Evolutionary conservation across 1,140 invertebrate genomes (phyloP).

Genomic region (Bombus cullumanus): DNA sequence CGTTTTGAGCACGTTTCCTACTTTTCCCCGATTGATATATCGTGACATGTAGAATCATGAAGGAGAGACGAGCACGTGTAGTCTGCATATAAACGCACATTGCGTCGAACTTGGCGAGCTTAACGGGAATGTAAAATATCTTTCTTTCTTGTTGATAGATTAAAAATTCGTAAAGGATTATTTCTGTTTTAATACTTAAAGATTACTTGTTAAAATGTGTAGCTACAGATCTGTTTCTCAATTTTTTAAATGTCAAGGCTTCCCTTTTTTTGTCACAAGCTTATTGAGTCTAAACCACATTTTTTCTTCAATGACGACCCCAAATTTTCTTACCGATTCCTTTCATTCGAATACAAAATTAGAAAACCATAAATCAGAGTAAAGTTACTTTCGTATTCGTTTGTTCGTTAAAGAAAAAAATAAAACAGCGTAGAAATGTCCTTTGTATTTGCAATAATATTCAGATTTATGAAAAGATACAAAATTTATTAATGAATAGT

Average conservation of each 20-base stretch:
- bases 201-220: neutral
- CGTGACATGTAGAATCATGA: slow-evolving; percentile 1
- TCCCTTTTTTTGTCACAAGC: neutral
- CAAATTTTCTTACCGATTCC: neutral
- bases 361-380: neutral
- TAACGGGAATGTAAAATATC: neutral
- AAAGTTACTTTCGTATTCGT: neutral
- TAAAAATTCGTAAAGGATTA: neutral
- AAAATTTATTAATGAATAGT: neutral
- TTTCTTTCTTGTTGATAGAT: neutral
- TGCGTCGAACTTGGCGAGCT: neutral
- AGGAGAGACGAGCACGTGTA: slow-evolving; percentile 14
- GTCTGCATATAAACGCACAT: neutral
- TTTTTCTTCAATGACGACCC: too few species aligned
- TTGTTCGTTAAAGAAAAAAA: neutral
- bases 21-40: slow-evolving; percentile 29
- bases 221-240: too few species aligned
- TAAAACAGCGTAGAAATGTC: neutral
- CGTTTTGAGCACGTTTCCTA: slow-evolving; percentile 4
- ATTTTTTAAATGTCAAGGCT: neutral
- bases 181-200: neutral
- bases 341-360: neutral
- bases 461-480: neutral
- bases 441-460: neutral
- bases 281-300: neutral